Base-by-base conservation (phyloP, 2,797 vertebrate genomes). In the Diplodus sargus region DNA sequence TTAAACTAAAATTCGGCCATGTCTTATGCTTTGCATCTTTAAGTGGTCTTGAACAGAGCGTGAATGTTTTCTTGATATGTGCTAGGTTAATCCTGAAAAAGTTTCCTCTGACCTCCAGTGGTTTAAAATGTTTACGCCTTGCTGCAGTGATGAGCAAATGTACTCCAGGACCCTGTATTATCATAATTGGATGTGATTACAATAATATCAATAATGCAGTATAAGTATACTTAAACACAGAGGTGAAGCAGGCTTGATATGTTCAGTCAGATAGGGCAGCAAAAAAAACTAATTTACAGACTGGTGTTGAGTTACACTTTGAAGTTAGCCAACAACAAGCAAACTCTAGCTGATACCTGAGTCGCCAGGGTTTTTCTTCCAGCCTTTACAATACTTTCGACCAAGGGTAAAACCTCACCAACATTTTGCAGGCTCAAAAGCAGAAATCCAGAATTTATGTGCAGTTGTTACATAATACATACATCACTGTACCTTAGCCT, bases 401-500 rank as follows among this genome's bases (percentile, higher is more conserved):
- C 58, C 58, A 47, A 49, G 57, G n/a, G 78, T 62, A n/a, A 64
- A 74, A 66, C 16, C 13, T 51, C 6, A 48, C 11, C 0, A 34
- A 3, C 1, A 23, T 18, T 70, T 59, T 58, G 23, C n/a, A 43
- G 20, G 0, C 30, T 62, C 1, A 67, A 66, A 73, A 73, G 39
- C 52, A 70, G 17, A 4, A 11, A 61, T 62, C 3, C 4, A 22
- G 20, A 62, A 14, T 79, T 48, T 1, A 61, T 53, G 1, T 62
- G 39, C 39, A 63, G 28, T 9, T 58, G n/a, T 74, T 23, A 42
- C 2, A 48, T 43, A 25, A 10, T 16, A 60, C 4, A 48, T 2
- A 10, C 5, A 14, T 7, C 54, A 96, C 96, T 6, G 5, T 84
- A 98, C 98, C 96, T 96, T 91, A 0, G 91, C 92, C 78, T 97